Base-by-base conservation (phyloP, 30 jellyfish, hydroid and myxozoan genomes). In the Aurelia sp. region DNA sequence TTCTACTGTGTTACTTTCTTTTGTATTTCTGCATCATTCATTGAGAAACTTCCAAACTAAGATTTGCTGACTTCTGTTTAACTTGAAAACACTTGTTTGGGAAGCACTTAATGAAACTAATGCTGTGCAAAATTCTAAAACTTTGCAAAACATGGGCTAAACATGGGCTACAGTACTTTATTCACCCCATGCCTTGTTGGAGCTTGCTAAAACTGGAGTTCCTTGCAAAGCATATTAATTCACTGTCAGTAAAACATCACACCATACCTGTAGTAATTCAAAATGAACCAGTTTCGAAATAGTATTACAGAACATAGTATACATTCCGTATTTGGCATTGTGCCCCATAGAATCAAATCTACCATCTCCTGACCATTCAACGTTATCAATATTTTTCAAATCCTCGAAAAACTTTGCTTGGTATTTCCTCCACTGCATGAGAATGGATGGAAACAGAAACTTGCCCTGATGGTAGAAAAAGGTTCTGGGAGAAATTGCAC, bases 391-490 rank as follows among this genome's bases (percentile, higher is more conserved):
- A 38, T 73, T 16, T 27, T 48, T 35, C 38, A 73, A 70, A 38
- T 51, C 48, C 1, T 53, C 44, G 0, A 50, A 17, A 35, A 73
- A 53, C 38, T 73, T 33, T 38, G 48, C n/a, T 18, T 52, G 73
- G 65, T 73, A 73, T 27, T 31, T 53, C 50, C 27, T 31, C 85
- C 85, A 73, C 19, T 73, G 71, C 65, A 48, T n/a, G 17, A 51
- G 69, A 50, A 73, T 20, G n/a, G 71, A 51, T 48, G 85, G 69
- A 55, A 73, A 73, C 19, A 73, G 59, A 48, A 73, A 73, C 70
- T 50, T 73, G 48, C 27, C 21, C 24, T 73, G 69, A 13, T 57
- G 69, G 44, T 73, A 57, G 85, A 33, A 73, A 53, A 17, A 57
- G 48, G 71, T 27, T 17, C 53, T 21, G 19, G 69, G 69, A 38